Evolutionary conservation across 1,140 invertebrate species (phyloP).

Genomic region (Mactra quadrangularis): DNA sequence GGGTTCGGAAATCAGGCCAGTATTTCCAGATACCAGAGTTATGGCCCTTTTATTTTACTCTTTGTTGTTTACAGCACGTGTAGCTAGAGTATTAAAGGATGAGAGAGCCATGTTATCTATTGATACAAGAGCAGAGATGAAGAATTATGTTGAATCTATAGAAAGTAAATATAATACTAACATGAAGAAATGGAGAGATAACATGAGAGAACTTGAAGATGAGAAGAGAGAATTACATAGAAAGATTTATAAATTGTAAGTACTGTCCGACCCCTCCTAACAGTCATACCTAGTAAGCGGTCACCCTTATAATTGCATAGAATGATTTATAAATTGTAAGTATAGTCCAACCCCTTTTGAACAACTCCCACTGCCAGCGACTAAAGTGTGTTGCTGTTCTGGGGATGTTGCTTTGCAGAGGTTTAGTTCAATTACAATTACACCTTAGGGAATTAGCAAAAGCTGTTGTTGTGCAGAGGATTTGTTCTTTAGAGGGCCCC

Average conservation of each 20-base stretch:
- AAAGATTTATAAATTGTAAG: slow-evolving; percentile 51
- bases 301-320: slow-evolving; percentile 38
- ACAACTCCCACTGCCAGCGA: too few relatives aligned
- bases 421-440: too few relatives aligned
- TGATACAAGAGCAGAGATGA: slow-evolving; percentile 42
- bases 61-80: background rate
- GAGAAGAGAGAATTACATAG: slow-evolving; percentile 38
- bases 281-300: background rate
- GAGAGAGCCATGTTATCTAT: slow-evolving; percentile 2
- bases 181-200: slow-evolving; percentile 21
- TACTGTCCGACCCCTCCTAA: background rate
- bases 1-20: too few relatives aligned
- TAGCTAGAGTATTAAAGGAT: slow-evolving; percentile 3
- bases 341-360: background rate
- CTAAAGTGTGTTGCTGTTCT: too few relatives aligned
- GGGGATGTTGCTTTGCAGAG: too few relatives aligned
- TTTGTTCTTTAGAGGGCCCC: too few relatives aligned
- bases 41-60: too few relatives aligned
- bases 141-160: slow-evolving; percentile 13
- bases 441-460: too few relatives aligned
- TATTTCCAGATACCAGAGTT: too few relatives aligned
- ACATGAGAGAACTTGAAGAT: slow-evolving; percentile 27
- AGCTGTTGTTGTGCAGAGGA: too few relatives aligned
- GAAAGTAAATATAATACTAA: slow-evolving; percentile 3
- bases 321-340: slow-evolving; percentile 50